A percentile compares a stretch with the other conserved stretches of the same genome.
Conservation (phyloP, 2,113 vertebrate genomes). For the Pygathrix nemaeus region DNA sequence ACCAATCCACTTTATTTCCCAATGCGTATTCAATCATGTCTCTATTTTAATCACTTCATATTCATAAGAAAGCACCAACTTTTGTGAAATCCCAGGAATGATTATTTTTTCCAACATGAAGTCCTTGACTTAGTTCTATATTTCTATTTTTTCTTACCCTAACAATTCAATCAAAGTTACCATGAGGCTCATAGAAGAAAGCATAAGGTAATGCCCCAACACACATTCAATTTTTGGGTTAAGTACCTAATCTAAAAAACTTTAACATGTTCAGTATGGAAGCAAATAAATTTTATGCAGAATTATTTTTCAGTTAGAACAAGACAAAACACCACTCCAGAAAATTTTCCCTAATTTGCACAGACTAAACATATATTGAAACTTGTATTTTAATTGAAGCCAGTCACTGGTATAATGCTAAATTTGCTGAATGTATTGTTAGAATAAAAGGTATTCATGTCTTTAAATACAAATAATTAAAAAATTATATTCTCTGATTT, state of each 20-base stretch:
- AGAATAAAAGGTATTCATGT: not conserved
- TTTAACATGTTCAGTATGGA: not conserved
- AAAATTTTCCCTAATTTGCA: not conserved
- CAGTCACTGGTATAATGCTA: not conserved
- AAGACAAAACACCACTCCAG: not conserved
- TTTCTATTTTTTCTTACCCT: not conserved
- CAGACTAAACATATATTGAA: not conserved
- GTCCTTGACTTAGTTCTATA: not conserved
- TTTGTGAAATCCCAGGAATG: slow-evolving; percentile 2
- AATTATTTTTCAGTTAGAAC: not conserved
- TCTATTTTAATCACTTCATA: not conserved
- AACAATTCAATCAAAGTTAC: not conserved
- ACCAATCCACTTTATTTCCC: not conserved
- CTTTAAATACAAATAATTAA: not conserved
- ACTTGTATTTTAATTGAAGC: not conserved
- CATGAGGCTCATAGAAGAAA: not conserved
- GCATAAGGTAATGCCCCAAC: not conserved
- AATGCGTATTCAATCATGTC: not conserved
- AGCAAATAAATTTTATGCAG: not conserved
- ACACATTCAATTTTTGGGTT: not conserved
- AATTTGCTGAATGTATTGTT: not conserved
- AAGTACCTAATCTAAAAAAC: not conserved
- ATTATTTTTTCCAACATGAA: not conserved
- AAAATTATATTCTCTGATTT: not conserved
- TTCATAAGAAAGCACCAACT: not conserved